These are phyloP conservation scores for Epinephelus awoara DNA, from an alignment of 2,797 vertebrate genomes.

Conservation along the genomic window DNA sequence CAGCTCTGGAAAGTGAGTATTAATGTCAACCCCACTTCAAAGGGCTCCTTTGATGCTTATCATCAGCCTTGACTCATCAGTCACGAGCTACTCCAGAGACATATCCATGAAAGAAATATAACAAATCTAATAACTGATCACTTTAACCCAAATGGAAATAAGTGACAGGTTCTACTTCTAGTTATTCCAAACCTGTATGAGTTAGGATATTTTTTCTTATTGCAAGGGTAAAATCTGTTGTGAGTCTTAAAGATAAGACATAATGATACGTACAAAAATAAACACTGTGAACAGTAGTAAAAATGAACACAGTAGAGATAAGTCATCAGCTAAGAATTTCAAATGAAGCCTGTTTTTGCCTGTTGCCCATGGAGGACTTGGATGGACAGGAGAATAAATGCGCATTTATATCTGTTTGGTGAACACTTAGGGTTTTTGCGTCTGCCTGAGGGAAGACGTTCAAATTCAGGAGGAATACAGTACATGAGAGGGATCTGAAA, in stretches of 20 bases:
- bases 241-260: constrained; percentile 4
- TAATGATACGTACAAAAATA: constrained; percentile 5
- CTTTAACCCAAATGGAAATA: constrained; percentile 34
- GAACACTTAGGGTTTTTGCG: constrained; percentile 45
- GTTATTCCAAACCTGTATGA: constrained; percentile 12
- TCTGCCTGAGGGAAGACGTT: constrained; percentile 49
- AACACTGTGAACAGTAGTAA: neutral
- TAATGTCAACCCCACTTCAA: constrained; percentile 60
- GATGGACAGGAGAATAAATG: constrained; percentile 56
- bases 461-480: constrained; percentile 48
- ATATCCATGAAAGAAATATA: constrained; percentile 48
- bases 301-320: constrained; percentile 18
- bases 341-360: constrained; percentile 28
- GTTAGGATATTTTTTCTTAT: constrained; percentile 6
- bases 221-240: constrained; percentile 4
- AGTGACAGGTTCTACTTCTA: constrained; percentile 3
- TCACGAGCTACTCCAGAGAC: constrained; percentile 31
- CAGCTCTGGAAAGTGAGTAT: constrained; percentile 53
- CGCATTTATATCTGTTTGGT: constrained; percentile 47
- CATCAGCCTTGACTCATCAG: constrained; percentile 47
- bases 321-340: constrained; percentile 52
- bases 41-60: constrained; percentile 57
- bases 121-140: constrained; percentile 47
- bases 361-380: constrained; percentile 30
- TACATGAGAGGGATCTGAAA: constrained; percentile 41